Evolutionary conservation across 2,888 invertebrate genomes (phyloP), one percentile per base, ranked within the genome.

Genomic region (Coleophora flavipennella): DNA sequence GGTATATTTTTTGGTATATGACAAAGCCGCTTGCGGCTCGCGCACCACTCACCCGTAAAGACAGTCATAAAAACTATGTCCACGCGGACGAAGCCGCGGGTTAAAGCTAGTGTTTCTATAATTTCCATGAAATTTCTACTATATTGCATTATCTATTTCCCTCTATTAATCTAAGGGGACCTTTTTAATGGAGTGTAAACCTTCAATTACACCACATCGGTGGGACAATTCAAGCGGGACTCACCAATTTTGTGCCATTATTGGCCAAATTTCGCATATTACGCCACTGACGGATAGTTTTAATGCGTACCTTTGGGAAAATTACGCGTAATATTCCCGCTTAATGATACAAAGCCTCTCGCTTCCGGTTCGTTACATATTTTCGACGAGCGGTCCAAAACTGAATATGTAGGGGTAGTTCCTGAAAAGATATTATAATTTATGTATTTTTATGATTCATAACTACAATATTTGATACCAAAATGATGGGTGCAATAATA

Each of bases 321-420:
- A 75, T 76, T 75, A 72, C 56, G 60, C 55, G 55, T 61, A 62
- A 68, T 67, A 64, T 62, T 53, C 60, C 20, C 50, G 60, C 61
- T 67, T 72, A 75, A 75, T 70, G 72, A 70, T 62, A 69, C 74
- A 69, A 75, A 73, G 71, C 67, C 53, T 49, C 51, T 49, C 49
- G 57, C 57, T 55, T 62, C 53, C 57, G 62, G 57, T 55, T 70
- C 65, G 61, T 70, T 71, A 66, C 66, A 56, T 55, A 52, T 45
- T 53, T 51, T 39, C 47, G 45, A 41, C 41, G 43, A 46, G 43
- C 46, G 43, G 38, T 20, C 6, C 20, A 20, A 4, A 20, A 6
- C 20, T 20, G 20, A 20, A 20, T 4, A 4, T 20, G 6, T 20
- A 20, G 20, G 3, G n/a, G 3, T 20, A 3, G 3, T 20, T 20